phyloP scores from a whole-genome alignment of 1,140 invertebrate species.

The Aphaenogaster rudis region DNA sequence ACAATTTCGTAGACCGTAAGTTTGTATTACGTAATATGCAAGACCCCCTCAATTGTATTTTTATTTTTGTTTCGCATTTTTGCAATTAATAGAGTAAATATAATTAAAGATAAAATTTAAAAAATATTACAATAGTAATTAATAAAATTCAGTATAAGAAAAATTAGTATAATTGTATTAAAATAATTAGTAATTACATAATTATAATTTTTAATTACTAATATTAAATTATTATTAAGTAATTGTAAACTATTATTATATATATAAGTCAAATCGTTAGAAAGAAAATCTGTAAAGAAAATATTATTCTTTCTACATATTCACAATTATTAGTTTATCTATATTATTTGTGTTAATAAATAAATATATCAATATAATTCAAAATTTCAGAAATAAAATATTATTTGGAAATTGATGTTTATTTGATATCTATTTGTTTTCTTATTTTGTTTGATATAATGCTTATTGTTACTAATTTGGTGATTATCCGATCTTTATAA shows the following conservation, averaged over 20 bases:
- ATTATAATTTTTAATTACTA: neutral
- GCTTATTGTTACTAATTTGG: neutral
- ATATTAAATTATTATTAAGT: neutral
- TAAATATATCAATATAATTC: neutral
- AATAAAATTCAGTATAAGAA: neutral
- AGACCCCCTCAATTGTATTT: neutral
- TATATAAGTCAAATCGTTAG: neutral
- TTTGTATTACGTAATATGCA: neutral
- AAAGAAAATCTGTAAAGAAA: neutral
- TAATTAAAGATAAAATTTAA: slow-evolving; percentile 7
- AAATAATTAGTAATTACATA: neutral
- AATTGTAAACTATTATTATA: neutral
- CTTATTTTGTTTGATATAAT: neutral
- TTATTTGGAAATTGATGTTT: neutral
- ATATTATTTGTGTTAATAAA: too few relatives aligned
- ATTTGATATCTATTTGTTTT: neutral
- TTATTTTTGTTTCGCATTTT: neutral
- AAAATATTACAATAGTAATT: neutral
- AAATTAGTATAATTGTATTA: neutral
- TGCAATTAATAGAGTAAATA: neutral
- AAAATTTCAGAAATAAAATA: neutral
- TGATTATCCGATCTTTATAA: neutral
- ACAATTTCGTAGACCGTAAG: neutral
- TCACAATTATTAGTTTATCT: neutral
- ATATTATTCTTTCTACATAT: neutral